Evolutionary conservation across 1,140 invertebrate genomes (phyloP), one percentile per base, ranked within the genome.

Genomic region (Papilio polytes): DNA sequence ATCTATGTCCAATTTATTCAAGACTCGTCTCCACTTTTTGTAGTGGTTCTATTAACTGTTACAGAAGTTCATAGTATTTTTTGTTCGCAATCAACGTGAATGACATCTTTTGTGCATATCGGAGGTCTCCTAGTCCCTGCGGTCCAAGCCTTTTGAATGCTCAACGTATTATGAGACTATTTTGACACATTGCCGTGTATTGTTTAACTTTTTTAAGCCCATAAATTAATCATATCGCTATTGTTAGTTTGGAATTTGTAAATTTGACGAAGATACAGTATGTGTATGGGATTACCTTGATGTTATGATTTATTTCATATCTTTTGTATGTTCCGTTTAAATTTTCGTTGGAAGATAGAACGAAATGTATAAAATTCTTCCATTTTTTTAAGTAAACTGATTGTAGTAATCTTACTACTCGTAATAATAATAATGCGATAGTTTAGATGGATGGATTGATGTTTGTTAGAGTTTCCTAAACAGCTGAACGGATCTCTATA

Each of bases 1-100:
- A 88, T 89, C 80, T 84, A 63, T 84, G 86, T 89, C 83, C 86
- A 87, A 81, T 89, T 88, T 85, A 91, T 90, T 92, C 85, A 88
- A 82, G 59, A 84, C 78, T 73, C 59, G 70, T 85, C 80, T 88
- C 88, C 89, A 90, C 90, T 85, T 92, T 92, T 87, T 92, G 82
- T 48, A 44, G 48, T 15, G 76, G 82, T 79, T 87, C 88, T 92
- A 92, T 92, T 91, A 93, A 94, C 91, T 94, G 90, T 87, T 90
- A 88, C 91, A 92, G 92, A 90, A 93, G 92, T 94, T 93, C 92
- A 94, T 94, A 93, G 88, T 85, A 85, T 93, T 92, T 94, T 94
- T 92, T 92, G 82, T 88, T 85, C 70, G 85, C 84, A 87, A 83
- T 87, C 86, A 89, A 80, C 85, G 83, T 80, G 70, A 66, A 84